Conservation (phyloP, 2,113 vertebrate species). For the Corvus moneduloides region DNA sequence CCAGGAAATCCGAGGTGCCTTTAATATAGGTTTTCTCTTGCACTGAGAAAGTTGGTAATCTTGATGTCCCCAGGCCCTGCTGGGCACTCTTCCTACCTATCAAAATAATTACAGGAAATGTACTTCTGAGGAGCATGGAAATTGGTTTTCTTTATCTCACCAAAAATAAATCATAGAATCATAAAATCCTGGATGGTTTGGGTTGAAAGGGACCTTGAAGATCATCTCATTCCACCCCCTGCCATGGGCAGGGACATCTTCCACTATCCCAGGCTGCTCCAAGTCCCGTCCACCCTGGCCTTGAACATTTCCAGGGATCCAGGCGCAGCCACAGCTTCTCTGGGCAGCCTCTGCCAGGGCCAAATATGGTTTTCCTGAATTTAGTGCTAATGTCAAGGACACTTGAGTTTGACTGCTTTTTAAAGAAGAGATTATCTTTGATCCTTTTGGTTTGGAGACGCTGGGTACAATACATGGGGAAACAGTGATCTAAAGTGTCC, state of each 20-base stretch:
- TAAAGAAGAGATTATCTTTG: not conserved
- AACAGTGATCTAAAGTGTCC: not conserved
- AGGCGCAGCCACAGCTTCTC: not conserved
- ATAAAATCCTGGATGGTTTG: not conserved
- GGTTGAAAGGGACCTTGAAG: not conserved
- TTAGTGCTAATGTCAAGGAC: not conserved
- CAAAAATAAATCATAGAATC: not conserved
- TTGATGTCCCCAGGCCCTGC: conserved; percentile 82
- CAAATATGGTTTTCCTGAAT: not conserved
- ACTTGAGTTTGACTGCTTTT: not conserved
- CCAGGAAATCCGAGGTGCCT: conserved; percentile 90
- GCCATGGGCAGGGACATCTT: not conserved
- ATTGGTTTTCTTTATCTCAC: not conserved
- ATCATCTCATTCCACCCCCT: not conserved
- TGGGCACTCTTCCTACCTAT: conserved; percentile 86
- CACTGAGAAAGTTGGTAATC: conserved; percentile 85
- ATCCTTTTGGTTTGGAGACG: not conserved
- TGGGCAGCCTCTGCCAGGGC: not conserved
- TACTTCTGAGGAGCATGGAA: not conserved
- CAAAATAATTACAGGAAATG: not conserved
- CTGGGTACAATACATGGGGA: not conserved
- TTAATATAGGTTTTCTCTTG: conserved; percentile 91
- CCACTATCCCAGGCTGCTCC: rapidly evolving
- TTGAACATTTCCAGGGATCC: not conserved
- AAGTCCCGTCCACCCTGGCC: rapidly evolving